These are phyloP conservation scores for Glossosoma conforme DNA, from an alignment of 1,140 invertebrate species.

Conservation along the genomic window DNA sequence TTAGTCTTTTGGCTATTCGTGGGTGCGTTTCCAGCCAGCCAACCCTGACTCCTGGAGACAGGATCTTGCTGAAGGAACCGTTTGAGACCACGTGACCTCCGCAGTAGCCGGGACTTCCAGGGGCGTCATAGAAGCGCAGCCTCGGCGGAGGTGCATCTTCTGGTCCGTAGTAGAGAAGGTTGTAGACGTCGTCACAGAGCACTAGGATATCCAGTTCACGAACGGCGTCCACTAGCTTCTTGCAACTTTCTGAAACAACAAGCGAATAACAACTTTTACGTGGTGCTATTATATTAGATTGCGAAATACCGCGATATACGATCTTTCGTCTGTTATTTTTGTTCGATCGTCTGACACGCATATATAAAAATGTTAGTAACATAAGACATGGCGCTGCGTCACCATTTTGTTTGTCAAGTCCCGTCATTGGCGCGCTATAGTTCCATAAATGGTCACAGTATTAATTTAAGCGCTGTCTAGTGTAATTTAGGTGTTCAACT, in stretches of 20 bases:
- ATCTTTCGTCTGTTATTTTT: too few relatives aligned
- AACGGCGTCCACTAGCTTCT: conserved; percentile 51
- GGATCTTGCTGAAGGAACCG: conserved; percentile 63
- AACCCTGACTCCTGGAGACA: conserved; percentile 58
- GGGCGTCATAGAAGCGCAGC: conserved; percentile 52
- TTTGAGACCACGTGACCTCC: conserved; percentile 60
- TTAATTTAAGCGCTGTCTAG: too few relatives aligned
- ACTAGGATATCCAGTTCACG: conserved; percentile 54
- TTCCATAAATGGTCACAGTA: too few relatives aligned
- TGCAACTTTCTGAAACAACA: conserved; percentile 41
- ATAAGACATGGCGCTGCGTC: too few relatives aligned
- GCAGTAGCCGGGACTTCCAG: conserved; percentile 35
- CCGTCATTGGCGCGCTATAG: too few relatives aligned
- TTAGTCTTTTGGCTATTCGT: conserved; percentile 42
- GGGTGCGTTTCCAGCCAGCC: conserved; percentile 62
- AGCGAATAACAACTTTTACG: too few relatives aligned
- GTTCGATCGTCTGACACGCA: too few relatives aligned
- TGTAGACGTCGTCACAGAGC: conserved; percentile 64
- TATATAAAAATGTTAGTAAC: too few relatives aligned
- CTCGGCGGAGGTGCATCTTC: conserved; percentile 44
- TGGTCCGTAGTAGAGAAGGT: conserved; percentile 55
- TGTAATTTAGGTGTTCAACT: too few relatives aligned
- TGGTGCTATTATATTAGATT: too few relatives aligned
- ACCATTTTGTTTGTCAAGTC: too few relatives aligned
- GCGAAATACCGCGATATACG: too few relatives aligned